Percentiles rank a stretch among this genome's conserved stretches.
These are phyloP conservation scores for Epizoanthus fatuus DNA, from an alignment of 92 coral and sea anemone species.

Conservation along the genomic window DNA sequence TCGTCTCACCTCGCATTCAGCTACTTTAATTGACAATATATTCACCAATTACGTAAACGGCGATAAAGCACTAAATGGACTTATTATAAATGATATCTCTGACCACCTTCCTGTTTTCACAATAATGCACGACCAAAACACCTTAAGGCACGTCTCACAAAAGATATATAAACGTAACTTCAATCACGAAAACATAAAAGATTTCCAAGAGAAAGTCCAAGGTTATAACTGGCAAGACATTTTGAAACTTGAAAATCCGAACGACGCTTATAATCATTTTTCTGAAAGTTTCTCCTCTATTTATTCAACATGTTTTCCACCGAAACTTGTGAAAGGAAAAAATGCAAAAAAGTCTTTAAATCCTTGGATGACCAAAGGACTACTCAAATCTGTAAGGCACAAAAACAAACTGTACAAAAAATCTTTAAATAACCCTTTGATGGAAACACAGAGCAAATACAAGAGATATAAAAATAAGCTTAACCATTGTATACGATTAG, in stretches of 20 bases:
- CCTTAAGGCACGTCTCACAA: background rate
- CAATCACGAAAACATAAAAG: background rate
- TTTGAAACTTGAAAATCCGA: background rate
- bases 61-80: slow-evolving; percentile 28
- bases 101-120: slow-evolving; percentile 65
- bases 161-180: slow-evolving; percentile 25
- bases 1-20: slow-evolving; percentile 62
- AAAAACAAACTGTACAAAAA: too few relatives aligned
- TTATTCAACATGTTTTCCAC: slow-evolving; percentile 20
- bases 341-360: slow-evolving; percentile 5
- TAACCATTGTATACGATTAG: slow-evolving; percentile 1
- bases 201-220: background rate
- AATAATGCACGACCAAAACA: background rate
- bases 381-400: slow-evolving; percentile 9
- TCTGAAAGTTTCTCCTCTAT: background rate
- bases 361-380: slow-evolving; percentile 37
- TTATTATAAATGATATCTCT: slow-evolving; percentile 56
- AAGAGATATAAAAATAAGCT: background rate
- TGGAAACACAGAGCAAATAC: too few relatives aligned
- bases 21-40: slow-evolving; percentile 71
- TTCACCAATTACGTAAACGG: slow-evolving; percentile 46
- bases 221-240: background rate
- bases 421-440: slow-evolving; percentile 6
- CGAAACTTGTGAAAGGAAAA: background rate
- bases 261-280: slow-evolving; percentile 3